Evolutionary conservation across 53 echinoderm and acorn worm genomes (phyloP).

Genomic region (Apostichopus leukothele): DNA sequence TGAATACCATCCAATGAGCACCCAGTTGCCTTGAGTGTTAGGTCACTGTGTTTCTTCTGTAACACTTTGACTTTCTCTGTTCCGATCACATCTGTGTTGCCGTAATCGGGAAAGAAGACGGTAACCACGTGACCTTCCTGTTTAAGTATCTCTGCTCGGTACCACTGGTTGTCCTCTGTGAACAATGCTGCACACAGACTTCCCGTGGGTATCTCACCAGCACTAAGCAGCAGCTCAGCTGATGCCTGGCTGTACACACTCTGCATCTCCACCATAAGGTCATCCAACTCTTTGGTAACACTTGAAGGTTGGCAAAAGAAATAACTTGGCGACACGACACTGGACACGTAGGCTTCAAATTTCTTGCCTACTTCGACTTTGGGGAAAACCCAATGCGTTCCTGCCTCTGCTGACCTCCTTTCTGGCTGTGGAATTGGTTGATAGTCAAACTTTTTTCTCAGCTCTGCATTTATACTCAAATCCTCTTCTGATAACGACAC

Average conservation of each 20-base stretch:
- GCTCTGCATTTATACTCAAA: slow-evolving; percentile 54
- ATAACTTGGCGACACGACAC: slow-evolving; percentile 39
- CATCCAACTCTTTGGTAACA: slow-evolving; percentile 62
- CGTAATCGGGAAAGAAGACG: slow-evolving; percentile 82
- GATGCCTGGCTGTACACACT: slow-evolving; percentile 17
- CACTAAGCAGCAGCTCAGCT: slow-evolving; percentile 15
- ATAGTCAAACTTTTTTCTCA: slow-evolving; percentile 42
- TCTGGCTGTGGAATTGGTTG: not conserved
- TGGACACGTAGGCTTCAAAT: slow-evolving; percentile 40
- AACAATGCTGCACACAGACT: slow-evolving; percentile 65
- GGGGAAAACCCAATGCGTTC: slow-evolving; percentile 23
- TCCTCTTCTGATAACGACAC: slow-evolving; percentile 56
- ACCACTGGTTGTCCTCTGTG: slow-evolving; percentile 82
- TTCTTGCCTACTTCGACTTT: slow-evolving; percentile 33
- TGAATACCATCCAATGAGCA: slow-evolving; percentile 53
- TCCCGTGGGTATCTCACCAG: slow-evolving; percentile 8
- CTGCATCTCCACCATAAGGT: slow-evolving; percentile 59
- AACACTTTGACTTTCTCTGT: slow-evolving; percentile 48
- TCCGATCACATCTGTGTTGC: slow-evolving; percentile 66
- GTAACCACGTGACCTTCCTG: slow-evolving; percentile 40
- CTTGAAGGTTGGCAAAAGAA: slow-evolving; percentile 66
- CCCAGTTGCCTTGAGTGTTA: slow-evolving; percentile 59
- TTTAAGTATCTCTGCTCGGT: slow-evolving; percentile 63
- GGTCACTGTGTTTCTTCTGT: slow-evolving; percentile 43
- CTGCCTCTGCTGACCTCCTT: not conserved